Percentiles rank a stretch among this genome's conserved stretches.
Evolutionary conservation across 2,888 invertebrate species (phyloP).

Genomic region (Pinctada fucata): DNA sequence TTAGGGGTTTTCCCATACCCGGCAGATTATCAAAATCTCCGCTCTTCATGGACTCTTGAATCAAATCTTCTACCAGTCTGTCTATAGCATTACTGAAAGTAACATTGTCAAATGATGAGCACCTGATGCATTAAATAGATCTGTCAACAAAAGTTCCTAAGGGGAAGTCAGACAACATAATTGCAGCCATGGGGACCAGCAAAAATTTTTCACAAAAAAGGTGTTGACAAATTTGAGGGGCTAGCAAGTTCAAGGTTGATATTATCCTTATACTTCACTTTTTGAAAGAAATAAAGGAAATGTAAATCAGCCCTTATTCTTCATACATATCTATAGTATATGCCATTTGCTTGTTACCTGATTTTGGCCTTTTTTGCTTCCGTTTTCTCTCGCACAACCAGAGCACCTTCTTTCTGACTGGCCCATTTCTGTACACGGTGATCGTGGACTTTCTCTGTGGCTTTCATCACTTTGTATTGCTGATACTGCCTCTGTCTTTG

Average conservation of each 20-base stretch:
- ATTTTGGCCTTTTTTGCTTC: slow-evolving; percentile 85
- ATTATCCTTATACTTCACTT: too few relatives aligned
- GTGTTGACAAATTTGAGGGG: too few relatives aligned
- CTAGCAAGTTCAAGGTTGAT: too few relatives aligned
- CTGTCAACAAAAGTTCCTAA: background rate
- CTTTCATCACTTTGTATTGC: slow-evolving; percentile 83
- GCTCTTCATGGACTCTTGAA: slow-evolving; percentile 92
- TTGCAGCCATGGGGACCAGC: background rate
- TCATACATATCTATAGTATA: too few relatives aligned
- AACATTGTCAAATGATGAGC: background rate
- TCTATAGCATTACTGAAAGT: slow-evolving; percentile 84
- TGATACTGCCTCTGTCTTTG: slow-evolving; percentile 88
- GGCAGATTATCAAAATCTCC: slow-evolving; percentile 92
- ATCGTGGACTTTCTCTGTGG: slow-evolving; percentile 83
- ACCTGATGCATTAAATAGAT: background rate
- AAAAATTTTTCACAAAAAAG: background rate
- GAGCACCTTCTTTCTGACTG: slow-evolving; percentile 81
- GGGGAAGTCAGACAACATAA: background rate
- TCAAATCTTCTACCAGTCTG: slow-evolving; percentile 92
- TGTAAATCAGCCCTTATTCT: too few relatives aligned
- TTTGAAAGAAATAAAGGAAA: too few relatives aligned
- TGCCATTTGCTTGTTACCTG: slow-evolving; percentile 78
- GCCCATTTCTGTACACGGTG: slow-evolving; percentile 78
- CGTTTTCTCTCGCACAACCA: slow-evolving; percentile 82
- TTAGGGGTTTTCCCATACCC: slow-evolving; percentile 89